Evolutionary conservation across 2,113 vertebrate genomes (phyloP), one percentile per base, ranked within the genome.

Genomic region (Elachura formosa): DNA sequence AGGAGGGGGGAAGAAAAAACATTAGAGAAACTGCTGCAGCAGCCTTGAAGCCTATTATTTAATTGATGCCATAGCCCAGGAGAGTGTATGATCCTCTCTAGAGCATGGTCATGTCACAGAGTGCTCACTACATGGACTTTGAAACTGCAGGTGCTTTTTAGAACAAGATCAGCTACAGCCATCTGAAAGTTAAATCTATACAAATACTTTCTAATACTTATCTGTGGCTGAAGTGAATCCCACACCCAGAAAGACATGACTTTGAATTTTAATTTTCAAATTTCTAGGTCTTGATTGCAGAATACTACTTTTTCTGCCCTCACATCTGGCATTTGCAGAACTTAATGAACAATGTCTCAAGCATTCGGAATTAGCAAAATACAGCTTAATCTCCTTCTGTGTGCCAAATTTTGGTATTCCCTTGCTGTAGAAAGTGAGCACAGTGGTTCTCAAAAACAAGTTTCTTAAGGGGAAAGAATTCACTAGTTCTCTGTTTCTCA

Each of bases 241-340:
- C 59, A 66, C 48, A 77, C 46, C 76, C 76, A 49, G 76, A 61
- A 91, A 90, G 90, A 77, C 78, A 81, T 95, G 95, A 94, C 58
- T 75, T 43, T 64, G 90, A 96, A 96, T 91, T 90, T 92, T 82
- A 90, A 96, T 94, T 88, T 90, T 90, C 73, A 83, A 69, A 86
- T 90, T 87, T 91, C 87, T 91, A 59, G 83, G 36, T 78, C 80
- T 94, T 41, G 52, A 59, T 75, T 73, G 45, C 58, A 90, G 67
- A 96, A 89, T n/a, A 89, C 20, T 29, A 11, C 55, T 52, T 90
- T 91, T 74, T 12, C 15, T 49, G 4, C 26, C 15, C 3, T 12
- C 22, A 17, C 68, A 89, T 19, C 52, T 93, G 64, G 86, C 90
- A 96, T 94, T 95, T 95, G 58, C 78, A 94, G 94, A 93, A 92